Conservation (phyloP, 2,888 invertebrate genomes). For the Ypsolopha sequella region DNA sequence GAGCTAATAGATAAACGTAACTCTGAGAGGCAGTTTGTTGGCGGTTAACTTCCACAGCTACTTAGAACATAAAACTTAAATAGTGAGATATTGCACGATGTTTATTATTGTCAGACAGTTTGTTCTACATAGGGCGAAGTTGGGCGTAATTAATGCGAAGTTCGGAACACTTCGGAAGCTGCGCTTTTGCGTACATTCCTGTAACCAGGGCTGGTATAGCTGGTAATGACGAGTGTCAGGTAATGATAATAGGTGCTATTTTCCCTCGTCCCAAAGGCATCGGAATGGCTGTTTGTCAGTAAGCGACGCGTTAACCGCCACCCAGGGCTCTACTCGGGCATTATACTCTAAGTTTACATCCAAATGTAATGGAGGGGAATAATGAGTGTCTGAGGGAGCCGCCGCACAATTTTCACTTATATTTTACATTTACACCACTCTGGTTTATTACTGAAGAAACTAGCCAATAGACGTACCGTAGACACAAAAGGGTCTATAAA, state of each 20-base stretch:
- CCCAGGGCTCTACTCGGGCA: constrained; percentile 13
- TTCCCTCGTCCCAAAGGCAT: too few species aligned
- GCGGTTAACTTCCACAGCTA: constrained; percentile 10
- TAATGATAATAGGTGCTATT: too few species aligned
- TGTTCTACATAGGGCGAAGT: constrained; percentile 26
- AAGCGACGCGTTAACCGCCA: constrained; percentile 21
- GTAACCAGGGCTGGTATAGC: not conserved
- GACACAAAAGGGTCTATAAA: too few species aligned
- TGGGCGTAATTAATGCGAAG: constrained; percentile 27
- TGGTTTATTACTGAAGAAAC: not conserved
- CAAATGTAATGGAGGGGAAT: constrained; percentile 11
- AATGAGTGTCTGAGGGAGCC: constrained; percentile 5
- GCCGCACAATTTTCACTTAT: constrained; percentile 1
- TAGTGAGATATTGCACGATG: constrained; percentile 39
- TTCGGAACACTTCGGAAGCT: constrained; percentile 28
- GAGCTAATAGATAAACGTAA: not conserved
- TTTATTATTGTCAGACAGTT: constrained; percentile 31
- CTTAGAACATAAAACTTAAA: constrained; percentile 21
- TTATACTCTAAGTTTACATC: constrained; percentile 17
- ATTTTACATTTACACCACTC: constrained; percentile 3
- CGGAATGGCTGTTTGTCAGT: too few species aligned
- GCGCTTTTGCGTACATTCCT: constrained; percentile 12
- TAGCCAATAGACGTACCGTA: not conserved
- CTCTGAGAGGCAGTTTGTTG: not conserved
- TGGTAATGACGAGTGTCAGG: too few species aligned